Evolutionary conservation across 2,113 vertebrate genomes (phyloP), one percentile per base, ranked within the genome.

Genomic region (Notarius quadriscutis): DNA sequence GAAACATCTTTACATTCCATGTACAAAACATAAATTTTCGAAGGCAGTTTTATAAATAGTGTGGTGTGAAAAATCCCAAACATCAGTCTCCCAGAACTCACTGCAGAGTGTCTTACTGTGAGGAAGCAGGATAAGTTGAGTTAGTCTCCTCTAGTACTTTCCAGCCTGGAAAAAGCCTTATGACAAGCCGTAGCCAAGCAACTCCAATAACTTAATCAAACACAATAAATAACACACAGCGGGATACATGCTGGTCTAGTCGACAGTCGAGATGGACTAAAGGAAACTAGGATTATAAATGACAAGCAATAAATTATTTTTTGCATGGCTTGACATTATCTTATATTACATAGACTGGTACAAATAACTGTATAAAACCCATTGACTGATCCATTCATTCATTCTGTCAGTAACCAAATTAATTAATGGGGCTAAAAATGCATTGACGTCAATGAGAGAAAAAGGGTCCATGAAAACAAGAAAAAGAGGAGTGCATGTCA

Each of bases 131-230:
- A 87, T 89, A 91, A 93, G 94, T 93, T 85, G 78, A 93, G 91
- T 95, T 92, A 88, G 90, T 88, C 84, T 57, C 83, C 86, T 86
- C 87, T 89, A 88, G 75, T 89, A 88, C 89, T 91, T 94, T 87
- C 67, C 62, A 72, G 89, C 92, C 91, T 62, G 91, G 90, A 82
- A 81, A 91, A 88, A 69, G 88, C 88, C 92, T 91, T 91, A 92
- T 94, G 91, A 93, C 91, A 86, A 87, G 86, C 86, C 4, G 91
- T 91, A 91, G 88, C 93, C 92, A 50, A 83, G 91, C 86, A 92
- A 92, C 92, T 25, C 87, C 90, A 92, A 93, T 89, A 90, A 90
- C 89, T 93, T 90, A 72, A 90, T 91, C 90, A 92, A 92, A 91
- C 91, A 92, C 90, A 92, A 30, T 91, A 86, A 92, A 50, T 77